Conservation (phyloP, 2,888 invertebrate species). For the Caradrina clavipalpis region DNA sequence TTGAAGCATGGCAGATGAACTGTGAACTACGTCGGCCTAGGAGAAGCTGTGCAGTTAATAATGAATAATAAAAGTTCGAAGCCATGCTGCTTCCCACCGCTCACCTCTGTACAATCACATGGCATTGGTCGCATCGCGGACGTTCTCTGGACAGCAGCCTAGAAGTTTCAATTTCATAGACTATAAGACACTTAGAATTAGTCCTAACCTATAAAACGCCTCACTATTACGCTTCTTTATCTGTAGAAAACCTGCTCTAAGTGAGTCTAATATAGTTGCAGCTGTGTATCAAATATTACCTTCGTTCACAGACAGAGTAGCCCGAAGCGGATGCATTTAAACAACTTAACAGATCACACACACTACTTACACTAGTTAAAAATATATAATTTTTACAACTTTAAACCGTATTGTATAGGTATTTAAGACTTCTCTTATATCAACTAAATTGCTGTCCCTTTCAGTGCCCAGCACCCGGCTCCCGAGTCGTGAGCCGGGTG, state of each 20-base stretch:
- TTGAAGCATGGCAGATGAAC: background rate
- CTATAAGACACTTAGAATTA: slow-evolving; percentile 29
- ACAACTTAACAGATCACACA: slow-evolving; percentile 12
- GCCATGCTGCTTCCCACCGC: slow-evolving; percentile 48
- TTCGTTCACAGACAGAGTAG: slow-evolving; percentile 4
- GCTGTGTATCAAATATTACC: slow-evolving; percentile 10
- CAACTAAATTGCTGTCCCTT: too few relatives aligned
- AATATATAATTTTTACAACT: background rate
- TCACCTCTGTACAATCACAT: slow-evolving; percentile 66
- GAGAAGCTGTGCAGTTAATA: slow-evolving; percentile 35
- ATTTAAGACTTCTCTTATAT: background rate
- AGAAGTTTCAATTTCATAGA: slow-evolving; percentile 55
- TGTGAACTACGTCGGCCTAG: slow-evolving; percentile 2
- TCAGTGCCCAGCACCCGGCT: too few relatives aligned
- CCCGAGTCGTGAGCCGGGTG: background rate
- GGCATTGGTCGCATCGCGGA: slow-evolving; percentile 47
- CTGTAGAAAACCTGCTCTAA: slow-evolving; percentile 4
- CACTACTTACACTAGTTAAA: too few relatives aligned
- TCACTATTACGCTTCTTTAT: slow-evolving; percentile 5
- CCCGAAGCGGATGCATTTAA: slow-evolving; percentile 13
- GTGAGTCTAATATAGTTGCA: background rate
- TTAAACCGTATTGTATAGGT: slow-evolving; percentile 5
- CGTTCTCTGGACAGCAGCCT: slow-evolving; percentile 59
- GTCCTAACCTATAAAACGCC: too few relatives aligned
- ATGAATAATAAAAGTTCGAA: slow-evolving; percentile 39